Conservation (phyloP, 2,888 invertebrate species). For the Epirrita christyi region DNA sequence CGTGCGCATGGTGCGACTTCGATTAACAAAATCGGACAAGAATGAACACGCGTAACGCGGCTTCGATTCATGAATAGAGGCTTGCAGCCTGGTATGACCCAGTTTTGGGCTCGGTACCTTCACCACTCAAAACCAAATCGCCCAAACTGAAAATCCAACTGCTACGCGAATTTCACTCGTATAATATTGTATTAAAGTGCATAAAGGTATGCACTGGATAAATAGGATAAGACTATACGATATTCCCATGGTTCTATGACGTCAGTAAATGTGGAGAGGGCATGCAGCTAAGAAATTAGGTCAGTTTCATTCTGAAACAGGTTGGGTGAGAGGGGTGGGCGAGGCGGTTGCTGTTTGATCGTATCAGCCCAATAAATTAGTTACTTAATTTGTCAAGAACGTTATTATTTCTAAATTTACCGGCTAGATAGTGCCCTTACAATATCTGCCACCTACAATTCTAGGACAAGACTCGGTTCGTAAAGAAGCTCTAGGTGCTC, state of each 20-base stretch:
- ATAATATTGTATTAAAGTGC: conserved; percentile 19
- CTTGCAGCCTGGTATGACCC: conserved; percentile 88
- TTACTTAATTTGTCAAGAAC: conserved; percentile 41
- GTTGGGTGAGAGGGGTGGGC: conserved; percentile 55
- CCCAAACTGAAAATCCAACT: conserved; percentile 41
- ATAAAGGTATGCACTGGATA: conserved; percentile 44
- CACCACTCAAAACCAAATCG: conserved; percentile 41
- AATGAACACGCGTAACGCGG: conserved; percentile 76
- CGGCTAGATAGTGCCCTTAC: too few species aligned
- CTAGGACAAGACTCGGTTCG: too few species aligned
- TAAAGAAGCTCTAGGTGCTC: too few species aligned
- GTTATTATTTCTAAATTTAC: neutral
- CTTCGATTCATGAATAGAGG: conserved; percentile 85
- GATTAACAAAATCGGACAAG: conserved; percentile 67
- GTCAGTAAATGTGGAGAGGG: conserved; percentile 81
- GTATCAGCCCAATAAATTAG: conserved; percentile 49
- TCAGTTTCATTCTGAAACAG: conserved; percentile 88
- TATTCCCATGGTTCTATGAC: conserved; percentile 73
- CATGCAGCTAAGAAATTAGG: conserved; percentile 82
- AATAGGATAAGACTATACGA: conserved; percentile 55
- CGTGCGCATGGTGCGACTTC: conserved; percentile 46
- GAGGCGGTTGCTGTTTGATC: conserved; percentile 55
- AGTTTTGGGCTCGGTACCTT: conserved; percentile 82
- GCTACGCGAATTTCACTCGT: conserved; percentile 40
- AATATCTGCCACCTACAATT: too few species aligned